Conservation (phyloP, 2,113 vertebrate genomes). For the Prionailurus bengalensis region DNA sequence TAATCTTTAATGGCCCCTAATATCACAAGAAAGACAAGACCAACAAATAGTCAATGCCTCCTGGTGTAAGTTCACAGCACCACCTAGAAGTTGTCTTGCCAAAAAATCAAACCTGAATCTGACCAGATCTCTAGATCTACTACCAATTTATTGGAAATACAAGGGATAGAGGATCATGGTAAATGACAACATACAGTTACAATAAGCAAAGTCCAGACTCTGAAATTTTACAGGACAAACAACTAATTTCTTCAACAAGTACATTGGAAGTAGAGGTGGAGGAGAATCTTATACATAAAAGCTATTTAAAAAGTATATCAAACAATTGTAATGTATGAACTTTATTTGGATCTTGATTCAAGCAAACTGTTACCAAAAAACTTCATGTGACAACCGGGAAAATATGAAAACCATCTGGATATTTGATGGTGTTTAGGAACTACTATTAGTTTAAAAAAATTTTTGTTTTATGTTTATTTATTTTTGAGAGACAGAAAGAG, state of each 20-base stretch:
- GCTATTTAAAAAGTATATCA: neutral
- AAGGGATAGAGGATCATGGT: neutral
- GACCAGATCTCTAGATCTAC: neutral
- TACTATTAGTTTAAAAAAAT: neutral
- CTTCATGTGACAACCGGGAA: neutral
- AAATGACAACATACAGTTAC: neutral
- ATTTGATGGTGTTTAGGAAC: neutral
- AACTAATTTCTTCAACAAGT: slow-evolving; percentile 15
- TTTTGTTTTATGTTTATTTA: too few relatives aligned
- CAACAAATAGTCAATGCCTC: neutral
- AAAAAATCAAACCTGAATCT: neutral
- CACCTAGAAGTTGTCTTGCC: neutral
- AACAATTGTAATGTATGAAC: neutral
- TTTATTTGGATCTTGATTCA: slow-evolving; percentile 15
- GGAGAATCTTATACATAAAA: neutral
- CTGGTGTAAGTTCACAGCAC: neutral
- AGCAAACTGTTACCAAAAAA: neutral
- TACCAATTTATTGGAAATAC: neutral
- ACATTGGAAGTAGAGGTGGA: neutral
- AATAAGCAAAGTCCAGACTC: neutral
- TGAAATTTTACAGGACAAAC: neutral
- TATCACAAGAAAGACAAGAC: neutral
- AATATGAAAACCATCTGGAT: neutral
- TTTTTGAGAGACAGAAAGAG: too few relatives aligned
- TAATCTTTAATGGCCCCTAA: neutral